Conservation (phyloP, 2,113 vertebrate genomes). For the Pitta sordida region DNA sequence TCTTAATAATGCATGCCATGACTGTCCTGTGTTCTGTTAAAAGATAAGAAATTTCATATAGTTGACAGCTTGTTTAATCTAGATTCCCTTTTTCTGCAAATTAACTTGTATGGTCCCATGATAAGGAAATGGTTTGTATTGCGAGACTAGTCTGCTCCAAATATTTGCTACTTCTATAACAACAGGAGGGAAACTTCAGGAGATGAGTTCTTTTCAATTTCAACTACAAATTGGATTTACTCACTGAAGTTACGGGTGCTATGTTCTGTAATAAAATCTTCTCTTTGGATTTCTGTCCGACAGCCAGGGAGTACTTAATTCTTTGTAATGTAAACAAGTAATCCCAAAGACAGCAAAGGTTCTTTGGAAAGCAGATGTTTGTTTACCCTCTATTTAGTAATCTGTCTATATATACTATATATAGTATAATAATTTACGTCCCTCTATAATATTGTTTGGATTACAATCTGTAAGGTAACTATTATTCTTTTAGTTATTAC, state of each 20-base stretch:
- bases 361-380: not conserved
- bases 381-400: not conserved
- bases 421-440: not conserved
- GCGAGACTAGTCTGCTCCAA: not conserved
- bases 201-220: slow-evolving; percentile 19
- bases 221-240: slow-evolving; percentile 3
- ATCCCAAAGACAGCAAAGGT: not conserved
- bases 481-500: not conserved
- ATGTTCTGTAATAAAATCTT: not conserved
- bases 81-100: not conserved
- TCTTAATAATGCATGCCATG: not conserved
- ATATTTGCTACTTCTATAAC: not conserved
- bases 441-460: not conserved
- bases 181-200: not conserved
- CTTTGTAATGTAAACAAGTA: not conserved
- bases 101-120: not conserved
- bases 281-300: not conserved
- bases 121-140: not conserved
- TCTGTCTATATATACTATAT: not conserved
- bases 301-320: not conserved
- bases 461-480: not conserved
- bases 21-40: not conserved
- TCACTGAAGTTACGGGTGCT: not conserved
- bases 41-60: not conserved
- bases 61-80: not conserved